Base-by-base conservation (phyloP, 2,888 invertebrate species). In the Ligdia adustata region DNA sequence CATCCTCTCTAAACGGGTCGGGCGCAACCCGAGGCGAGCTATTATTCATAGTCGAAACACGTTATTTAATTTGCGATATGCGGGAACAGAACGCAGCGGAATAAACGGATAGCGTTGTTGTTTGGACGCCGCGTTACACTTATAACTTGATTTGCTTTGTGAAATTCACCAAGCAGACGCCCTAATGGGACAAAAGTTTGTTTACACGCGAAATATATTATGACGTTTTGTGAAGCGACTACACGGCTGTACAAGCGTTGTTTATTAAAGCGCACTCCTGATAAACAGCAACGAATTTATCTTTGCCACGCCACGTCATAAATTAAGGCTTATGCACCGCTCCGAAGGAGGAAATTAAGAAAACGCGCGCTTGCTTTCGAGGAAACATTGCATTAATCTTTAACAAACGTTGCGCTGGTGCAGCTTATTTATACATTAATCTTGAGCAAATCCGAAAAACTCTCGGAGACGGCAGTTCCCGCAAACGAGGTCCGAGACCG, bases 11-110 rank as follows among this genome's bases (percentile, higher is more conserved):
- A 49, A 49, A 49, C 48, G 56, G 61, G 60, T 65, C 55, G 60
- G 58, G 60, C 61, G 58, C 64, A 63, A 64, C 63, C 60, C 56
- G 56, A 60, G 47, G 43, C 53, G 55, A 38, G 61, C 64, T 70
- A 75, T 79, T 77, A 80, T 76, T 79, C 76, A 76, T 72, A 81
- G 78, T 75, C 77, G 70, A 73, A 79, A 75, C 76, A 76, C 73
- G 79, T 82, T 82, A 87, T 87, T 85, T 82, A 86, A 88, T 86
- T 88, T 85, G 75, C 76, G 75, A 81, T 80, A 80, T 75, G 75
- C 78, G 74, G 72, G 77, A 78, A 78, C 76, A 66, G 75, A n/a
- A 78, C 72, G 75, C 70, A 73, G 75, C 66, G 68, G 75, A 82
- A 84, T 82, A 86, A 85, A 82, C 75, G 78, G 75, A 77, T 80